These are phyloP conservation scores for Brienomyrus longianalis DNA, from an alignment of 2,113 vertebrate genomes.

Conservation along the genomic window DNA sequence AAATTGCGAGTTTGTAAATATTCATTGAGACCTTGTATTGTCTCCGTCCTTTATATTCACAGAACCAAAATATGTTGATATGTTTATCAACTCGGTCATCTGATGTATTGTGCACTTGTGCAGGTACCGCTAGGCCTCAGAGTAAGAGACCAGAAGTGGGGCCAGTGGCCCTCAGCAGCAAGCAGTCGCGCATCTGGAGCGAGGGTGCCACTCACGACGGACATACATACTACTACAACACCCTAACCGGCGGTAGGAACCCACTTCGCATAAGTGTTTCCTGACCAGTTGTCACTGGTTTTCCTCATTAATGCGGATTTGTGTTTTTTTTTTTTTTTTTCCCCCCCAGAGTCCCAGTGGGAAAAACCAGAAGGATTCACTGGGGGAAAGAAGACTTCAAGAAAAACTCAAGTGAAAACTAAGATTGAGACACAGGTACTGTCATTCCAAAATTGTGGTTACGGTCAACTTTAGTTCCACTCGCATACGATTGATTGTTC, in stretches of 20 bases:
- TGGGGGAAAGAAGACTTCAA: slow-evolving; percentile 15
- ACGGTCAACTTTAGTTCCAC: not conserved
- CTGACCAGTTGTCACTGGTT: not conserved
- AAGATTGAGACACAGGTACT: slow-evolving; percentile 42
- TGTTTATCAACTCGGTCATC: not conserved
- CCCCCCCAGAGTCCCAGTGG: slow-evolving; percentile 58
- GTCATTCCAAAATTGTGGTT: not conserved
- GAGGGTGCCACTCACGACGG: slow-evolving; percentile 74
- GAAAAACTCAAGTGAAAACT: not conserved
- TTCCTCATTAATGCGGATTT: not conserved
- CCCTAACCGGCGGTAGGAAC: slow-evolving; percentile 74
- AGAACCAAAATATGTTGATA: not conserved
- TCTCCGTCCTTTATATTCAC: not conserved
- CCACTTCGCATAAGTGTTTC: not conserved
- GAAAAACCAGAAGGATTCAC: slow-evolving; percentile 45
- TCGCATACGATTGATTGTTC: not conserved
- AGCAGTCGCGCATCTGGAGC: slow-evolving; percentile 58
- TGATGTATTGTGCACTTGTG: not conserved
- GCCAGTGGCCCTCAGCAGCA: not conserved
- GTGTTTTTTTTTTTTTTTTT: not conserved
- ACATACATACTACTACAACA: slow-evolving; percentile 82
- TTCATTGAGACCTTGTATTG: not conserved
- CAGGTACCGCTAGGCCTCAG: not conserved
- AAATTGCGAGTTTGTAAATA: not conserved
- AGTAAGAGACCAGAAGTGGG: not conserved